These are phyloP conservation scores for Misgurnus anguillicaudatus DNA, from an alignment of 2,113 vertebrate species.

Conservation along the genomic window DNA sequence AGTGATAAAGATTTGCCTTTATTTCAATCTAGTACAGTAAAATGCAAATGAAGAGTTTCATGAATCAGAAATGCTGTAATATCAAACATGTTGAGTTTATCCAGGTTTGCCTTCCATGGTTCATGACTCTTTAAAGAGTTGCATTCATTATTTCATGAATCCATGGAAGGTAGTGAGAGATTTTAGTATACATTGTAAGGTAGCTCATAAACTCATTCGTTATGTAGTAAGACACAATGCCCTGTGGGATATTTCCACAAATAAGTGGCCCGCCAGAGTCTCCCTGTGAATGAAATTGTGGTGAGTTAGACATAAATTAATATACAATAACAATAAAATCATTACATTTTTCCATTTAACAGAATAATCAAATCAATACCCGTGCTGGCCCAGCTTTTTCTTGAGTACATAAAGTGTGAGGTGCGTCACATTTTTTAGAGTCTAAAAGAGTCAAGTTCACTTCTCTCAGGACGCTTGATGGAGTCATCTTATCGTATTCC, in stretches of 20 bases:
- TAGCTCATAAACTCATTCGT: slow-evolving; percentile 43
- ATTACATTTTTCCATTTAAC: not conserved
- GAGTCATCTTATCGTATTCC: accelerated
- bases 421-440: slow-evolving; percentile 51
- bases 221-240: slow-evolving; percentile 66
- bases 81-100: too few species aligned
- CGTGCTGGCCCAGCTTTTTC: slow-evolving; percentile 63
- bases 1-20: too few species aligned
- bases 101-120: too few species aligned
- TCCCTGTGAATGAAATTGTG: slow-evolving; percentile 65
- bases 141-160: slow-evolving; percentile 57
- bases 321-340: not conserved
- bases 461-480: slow-evolving; percentile 64
- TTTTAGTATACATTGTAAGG: slow-evolving; percentile 66
- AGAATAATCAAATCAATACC: slow-evolving; percentile 47
- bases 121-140: too few species aligned
- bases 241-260: slow-evolving; percentile 71
- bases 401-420: slow-evolving; percentile 59
- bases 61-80: too few species aligned
- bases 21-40: too few species aligned
- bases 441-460: slow-evolving; percentile 65
- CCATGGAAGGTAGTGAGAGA: slow-evolving; percentile 68
- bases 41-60: too few species aligned
- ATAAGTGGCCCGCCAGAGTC: slow-evolving; percentile 84
- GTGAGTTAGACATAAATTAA: not conserved